Percentiles rank a stretch among this genome's conserved stretches.
phyloP scores from a whole-genome alignment of 2,797 vertebrate genomes.

The Xiphorhynchus erythropygius region DNA sequence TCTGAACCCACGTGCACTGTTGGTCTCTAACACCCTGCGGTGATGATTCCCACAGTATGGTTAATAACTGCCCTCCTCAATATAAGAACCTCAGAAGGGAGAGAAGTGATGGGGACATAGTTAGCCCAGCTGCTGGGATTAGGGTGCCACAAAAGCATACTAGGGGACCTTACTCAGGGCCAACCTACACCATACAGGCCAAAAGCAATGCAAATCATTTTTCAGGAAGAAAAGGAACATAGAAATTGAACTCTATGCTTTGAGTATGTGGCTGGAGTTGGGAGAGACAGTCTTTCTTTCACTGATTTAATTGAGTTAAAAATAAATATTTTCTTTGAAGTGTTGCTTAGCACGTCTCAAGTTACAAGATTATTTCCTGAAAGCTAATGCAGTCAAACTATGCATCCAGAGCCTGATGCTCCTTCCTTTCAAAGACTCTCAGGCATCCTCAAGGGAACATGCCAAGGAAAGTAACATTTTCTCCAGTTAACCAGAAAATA shows the following conservation, averaged over 20 bases:
- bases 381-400: neutral
- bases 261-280: neutral
- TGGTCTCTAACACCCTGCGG: neutral
- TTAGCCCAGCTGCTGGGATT: neutral
- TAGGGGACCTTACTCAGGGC: neutral
- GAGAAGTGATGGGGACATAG: neutral
- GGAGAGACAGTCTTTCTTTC: neutral
- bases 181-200: neutral
- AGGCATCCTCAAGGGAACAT: neutral
- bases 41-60: neutral
- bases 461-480: neutral
- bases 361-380: neutral
- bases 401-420: neutral
- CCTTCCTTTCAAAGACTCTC: neutral
- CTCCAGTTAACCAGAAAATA: conserved; percentile 36
- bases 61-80: neutral
- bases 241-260: neutral
- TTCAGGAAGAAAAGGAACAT: neutral
- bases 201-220: neutral
- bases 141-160: neutral
- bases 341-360: neutral
- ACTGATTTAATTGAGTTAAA: neutral
- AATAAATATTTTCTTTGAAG: conserved; percentile 16
- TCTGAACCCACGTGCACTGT: neutral
- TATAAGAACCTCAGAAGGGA: neutral